Percentiles rank a stretch among this genome's conserved stretches.
These are phyloP conservation scores for Cheirogaleus medius DNA, from an alignment of 2,113 vertebrate genomes.

Conservation along the genomic window DNA sequence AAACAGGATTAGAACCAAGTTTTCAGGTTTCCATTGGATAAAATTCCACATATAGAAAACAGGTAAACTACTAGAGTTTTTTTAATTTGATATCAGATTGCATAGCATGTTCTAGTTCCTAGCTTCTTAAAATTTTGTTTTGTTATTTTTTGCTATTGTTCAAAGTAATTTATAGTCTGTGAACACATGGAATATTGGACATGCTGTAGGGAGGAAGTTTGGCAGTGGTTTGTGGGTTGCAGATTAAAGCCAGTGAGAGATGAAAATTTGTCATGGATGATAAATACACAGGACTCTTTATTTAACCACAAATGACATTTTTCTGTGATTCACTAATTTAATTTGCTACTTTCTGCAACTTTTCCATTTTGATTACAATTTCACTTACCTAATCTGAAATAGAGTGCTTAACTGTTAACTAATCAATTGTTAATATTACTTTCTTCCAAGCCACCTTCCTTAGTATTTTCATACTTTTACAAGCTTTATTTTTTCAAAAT, in stretches of 20 bases:
- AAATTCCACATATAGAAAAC: not conserved
- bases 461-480: not conserved
- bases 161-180: not conserved
- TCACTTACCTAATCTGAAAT: not conserved
- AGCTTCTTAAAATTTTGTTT: not conserved
- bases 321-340: not conserved
- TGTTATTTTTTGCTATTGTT: not conserved
- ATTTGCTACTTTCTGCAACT: not conserved
- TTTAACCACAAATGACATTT: not conserved
- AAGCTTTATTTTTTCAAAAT: not conserved
- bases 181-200: not conserved
- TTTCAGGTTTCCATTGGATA: not conserved
- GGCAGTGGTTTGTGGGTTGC: not conserved
- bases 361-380: not conserved
- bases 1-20: not conserved
- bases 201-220: not conserved
- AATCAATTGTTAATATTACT: not conserved
- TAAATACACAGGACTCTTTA: not conserved
- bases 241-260: not conserved
- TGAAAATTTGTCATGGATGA: not conserved
- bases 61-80: not conserved
- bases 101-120: not conserved
- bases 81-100: not conserved
- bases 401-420: not conserved
- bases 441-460: not conserved